Evolutionary conservation across 2,888 invertebrate genomes (phyloP), one percentile per base, ranked within the genome.

Genomic region (Oxytorus armatus): DNA sequence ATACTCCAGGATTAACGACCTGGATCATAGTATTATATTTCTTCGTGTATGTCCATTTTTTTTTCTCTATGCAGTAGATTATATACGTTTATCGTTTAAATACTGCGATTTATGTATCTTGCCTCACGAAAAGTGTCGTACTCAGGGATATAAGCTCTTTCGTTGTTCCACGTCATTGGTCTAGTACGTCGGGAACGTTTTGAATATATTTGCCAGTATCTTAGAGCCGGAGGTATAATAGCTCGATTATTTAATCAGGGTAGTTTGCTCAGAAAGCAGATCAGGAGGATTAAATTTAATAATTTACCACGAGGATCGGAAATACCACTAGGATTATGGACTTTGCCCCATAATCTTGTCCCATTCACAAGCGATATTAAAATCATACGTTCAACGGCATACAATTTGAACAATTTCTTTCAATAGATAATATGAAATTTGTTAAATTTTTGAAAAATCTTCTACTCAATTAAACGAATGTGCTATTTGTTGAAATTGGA

Each of bases 311-410:
- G 42, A 72, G 23, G 18, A 51, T 76, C 42, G 51, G 29, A 53
- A 68, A 68, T 68, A 61, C 76, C 21, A n/a, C 55, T 57, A 49
- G 16, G 49, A 57, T 72, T 72, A 5, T 29, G 29, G 29, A 29
- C 29, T 3, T 2, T 29, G 29, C 5, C 5, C 29, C 29, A 29
- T 29, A 3, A 29, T 29, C 29, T 29, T 29, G 29, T 2, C 5
- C 5, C 29, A 29, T 29, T 29, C 11, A 0, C 16, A 5, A 3
- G 3, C n/a, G 14, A 14, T 5, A 44, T 44, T n/a, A 14, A 44
- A 44, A 14, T 14, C 14, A 14, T 44, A 1, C 16, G 44, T 0
- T 14, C 11, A 44, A 44, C n/a, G 4, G 14, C 44, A 14, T 14
- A 44, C 5, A 44, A n/a, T 3, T 5, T 14, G 16, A 0, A 14